Conservation (phyloP, 1,140 invertebrate species). For the Charaxes varanes region DNA sequence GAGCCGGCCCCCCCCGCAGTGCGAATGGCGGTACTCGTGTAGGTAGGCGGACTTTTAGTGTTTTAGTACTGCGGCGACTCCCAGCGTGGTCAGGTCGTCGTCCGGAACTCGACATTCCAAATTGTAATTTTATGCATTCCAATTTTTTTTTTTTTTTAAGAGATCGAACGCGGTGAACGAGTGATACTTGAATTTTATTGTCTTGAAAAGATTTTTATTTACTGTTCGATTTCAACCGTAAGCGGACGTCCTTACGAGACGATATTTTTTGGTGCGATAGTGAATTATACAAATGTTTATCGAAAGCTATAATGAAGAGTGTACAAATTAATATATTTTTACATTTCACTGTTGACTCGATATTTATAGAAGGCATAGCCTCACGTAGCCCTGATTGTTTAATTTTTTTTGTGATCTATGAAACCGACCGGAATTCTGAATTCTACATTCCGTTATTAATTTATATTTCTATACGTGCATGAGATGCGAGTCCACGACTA, state of each 20-base stretch:
- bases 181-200: slow-evolving; percentile 52
- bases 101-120: slow-evolving; percentile 35
- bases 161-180: slow-evolving; percentile 37
- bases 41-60: slow-evolving; percentile 67
- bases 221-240: slow-evolving; percentile 57
- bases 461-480: slow-evolving; percentile 58
- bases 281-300: slow-evolving; percentile 71
- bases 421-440: slow-evolving; percentile 64
- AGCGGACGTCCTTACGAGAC: slow-evolving; percentile 44
- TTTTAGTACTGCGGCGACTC: slow-evolving; percentile 17
- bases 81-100: not conserved
- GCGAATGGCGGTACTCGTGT: slow-evolving; percentile 57
- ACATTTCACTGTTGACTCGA: slow-evolving; percentile 65
- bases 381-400: slow-evolving; percentile 58
- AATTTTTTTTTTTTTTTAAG: slow-evolving; percentile 33
- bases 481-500: slow-evolving; percentile 71
- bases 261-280: slow-evolving; percentile 69
- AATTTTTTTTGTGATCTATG: slow-evolving; percentile 52
- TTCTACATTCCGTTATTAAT: slow-evolving; percentile 66
- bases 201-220: slow-evolving; percentile 53
- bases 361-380: slow-evolving; percentile 62
- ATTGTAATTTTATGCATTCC: slow-evolving; percentile 55
- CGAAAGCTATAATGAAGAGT: slow-evolving; percentile 53
- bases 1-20: not conserved
- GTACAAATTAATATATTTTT: slow-evolving; percentile 74